Conservation (phyloP, 2,888 invertebrate genomes). For the Coleophora deauratella region DNA sequence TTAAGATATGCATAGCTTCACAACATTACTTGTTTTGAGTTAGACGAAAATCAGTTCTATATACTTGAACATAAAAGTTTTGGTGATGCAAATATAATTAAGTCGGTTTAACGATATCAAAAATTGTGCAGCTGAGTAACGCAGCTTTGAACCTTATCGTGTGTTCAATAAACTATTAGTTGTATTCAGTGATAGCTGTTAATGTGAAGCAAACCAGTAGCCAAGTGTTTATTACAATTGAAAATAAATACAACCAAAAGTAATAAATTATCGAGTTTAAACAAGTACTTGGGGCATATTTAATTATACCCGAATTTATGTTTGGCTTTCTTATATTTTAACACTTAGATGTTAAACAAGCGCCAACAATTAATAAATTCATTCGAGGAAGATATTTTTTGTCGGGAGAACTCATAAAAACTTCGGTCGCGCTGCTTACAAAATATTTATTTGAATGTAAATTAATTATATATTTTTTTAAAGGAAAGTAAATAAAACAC, state of each 20-base stretch:
- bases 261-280: slow-evolving; percentile 13
- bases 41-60: slow-evolving; percentile 16
- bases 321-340: no score
- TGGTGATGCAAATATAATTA: slow-evolving; percentile 9
- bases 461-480: no score
- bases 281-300: no score
- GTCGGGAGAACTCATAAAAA: no score
- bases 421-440: no score
- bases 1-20: slow-evolving; percentile 57
- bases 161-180: slow-evolving; percentile 1
- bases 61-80: slow-evolving; percentile 3
- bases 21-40: slow-evolving; percentile 15
- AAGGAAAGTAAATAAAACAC: no score
- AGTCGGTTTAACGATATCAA: no score
- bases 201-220: slow-evolving; percentile 23
- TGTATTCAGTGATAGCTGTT: neutral
- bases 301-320: no score
- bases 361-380: no score
- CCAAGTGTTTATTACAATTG: slow-evolving; percentile 32
- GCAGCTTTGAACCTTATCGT: slow-evolving; percentile 10
- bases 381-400: no score
- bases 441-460: no score
- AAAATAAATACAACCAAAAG: slow-evolving; percentile 24
- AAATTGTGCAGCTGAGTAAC: neutral
- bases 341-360: no score